Percentiles rank a stretch among this genome's conserved stretches.
Conservation (phyloP, 2,113 vertebrate species). For the Thymallus thymallus region DNA sequence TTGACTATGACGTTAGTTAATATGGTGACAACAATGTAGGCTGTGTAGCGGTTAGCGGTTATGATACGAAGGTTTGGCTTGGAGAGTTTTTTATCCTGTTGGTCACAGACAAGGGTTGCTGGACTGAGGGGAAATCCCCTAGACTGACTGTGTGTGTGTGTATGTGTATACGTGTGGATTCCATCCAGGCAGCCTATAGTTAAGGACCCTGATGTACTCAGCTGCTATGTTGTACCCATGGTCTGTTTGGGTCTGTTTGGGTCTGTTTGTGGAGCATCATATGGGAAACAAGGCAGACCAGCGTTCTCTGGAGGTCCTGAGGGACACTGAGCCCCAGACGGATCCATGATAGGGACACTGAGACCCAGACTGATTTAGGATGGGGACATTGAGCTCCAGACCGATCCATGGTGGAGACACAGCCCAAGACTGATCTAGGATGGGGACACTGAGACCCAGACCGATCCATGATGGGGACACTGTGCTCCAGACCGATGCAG, state of each 20-base stretch:
- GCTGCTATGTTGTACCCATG: slow-evolving; percentile 2
- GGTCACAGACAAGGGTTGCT: slow-evolving; percentile 33
- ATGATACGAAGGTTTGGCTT: slow-evolving; percentile 16
- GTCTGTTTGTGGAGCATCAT: slow-evolving; percentile 67
- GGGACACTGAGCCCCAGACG: slow-evolving; percentile 31
- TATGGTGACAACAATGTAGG: no score
- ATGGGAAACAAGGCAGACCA: slow-evolving; percentile 72
- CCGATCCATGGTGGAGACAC: no score
- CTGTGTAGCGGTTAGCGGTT: no score
- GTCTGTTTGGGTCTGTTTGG: slow-evolving; percentile 42
- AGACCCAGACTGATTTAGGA: no score
- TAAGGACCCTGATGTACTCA: slow-evolving; percentile 38
- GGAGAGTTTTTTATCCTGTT: slow-evolving; percentile 1
- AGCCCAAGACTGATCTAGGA: no score
- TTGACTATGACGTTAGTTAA: no score
- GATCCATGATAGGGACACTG: no score
- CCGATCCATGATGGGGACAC: no score
- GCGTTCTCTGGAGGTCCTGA: slow-evolving; percentile 70
- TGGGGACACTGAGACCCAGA: no score
- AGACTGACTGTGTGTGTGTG: background rate
- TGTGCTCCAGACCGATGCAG: no score
- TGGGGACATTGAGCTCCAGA: no score
- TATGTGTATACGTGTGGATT: background rate
- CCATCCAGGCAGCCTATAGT: background rate
- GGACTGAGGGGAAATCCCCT: slow-evolving; percentile 63